Conservation (phyloP, 1,140 invertebrate genomes). For the Eumeta japonica region DNA sequence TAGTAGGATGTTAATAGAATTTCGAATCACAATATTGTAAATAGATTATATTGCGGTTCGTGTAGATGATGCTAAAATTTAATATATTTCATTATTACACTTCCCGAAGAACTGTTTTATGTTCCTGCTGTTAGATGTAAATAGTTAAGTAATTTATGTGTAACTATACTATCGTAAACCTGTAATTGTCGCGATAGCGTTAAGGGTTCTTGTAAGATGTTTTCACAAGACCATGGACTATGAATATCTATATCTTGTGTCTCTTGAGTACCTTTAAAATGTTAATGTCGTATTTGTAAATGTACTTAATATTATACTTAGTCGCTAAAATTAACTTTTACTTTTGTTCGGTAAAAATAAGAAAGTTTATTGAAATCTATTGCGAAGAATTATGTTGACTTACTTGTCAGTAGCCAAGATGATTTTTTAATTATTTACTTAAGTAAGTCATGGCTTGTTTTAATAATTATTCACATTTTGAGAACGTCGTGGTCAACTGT, state of each 20-base stretch:
- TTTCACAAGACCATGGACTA: too few relatives aligned
- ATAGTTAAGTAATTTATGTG: constrained; percentile 17
- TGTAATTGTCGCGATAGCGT: too few relatives aligned
- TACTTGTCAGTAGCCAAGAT: constrained; percentile 28
- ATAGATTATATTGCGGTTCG: constrained; percentile 35
- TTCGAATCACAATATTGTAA: constrained; percentile 40
- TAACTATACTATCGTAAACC: not conserved
- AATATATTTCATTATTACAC: constrained; percentile 52
- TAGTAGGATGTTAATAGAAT: constrained; percentile 40
- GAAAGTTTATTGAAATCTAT: too few relatives aligned
- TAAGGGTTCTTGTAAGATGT: too few relatives aligned
- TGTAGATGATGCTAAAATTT: constrained; percentile 42
- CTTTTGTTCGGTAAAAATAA: too few relatives aligned
- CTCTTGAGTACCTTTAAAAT: constrained; percentile 41
- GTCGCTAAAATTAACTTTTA: too few relatives aligned
- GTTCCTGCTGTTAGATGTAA: constrained; percentile 54
- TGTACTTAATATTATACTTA: constrained; percentile 39
- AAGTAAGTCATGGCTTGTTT: constrained; percentile 17
- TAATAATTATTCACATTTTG: constrained; percentile 17
- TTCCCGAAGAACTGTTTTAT: constrained; percentile 53
- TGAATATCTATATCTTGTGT: too few relatives aligned
- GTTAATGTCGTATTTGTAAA: constrained; percentile 51
- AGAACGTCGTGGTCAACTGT: constrained; percentile 53
- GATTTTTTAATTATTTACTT: constrained; percentile 23
- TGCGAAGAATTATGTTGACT: not conserved